Conservation (phyloP, 2,888 invertebrate genomes). For the Archaeoteleia sp. region DNA sequence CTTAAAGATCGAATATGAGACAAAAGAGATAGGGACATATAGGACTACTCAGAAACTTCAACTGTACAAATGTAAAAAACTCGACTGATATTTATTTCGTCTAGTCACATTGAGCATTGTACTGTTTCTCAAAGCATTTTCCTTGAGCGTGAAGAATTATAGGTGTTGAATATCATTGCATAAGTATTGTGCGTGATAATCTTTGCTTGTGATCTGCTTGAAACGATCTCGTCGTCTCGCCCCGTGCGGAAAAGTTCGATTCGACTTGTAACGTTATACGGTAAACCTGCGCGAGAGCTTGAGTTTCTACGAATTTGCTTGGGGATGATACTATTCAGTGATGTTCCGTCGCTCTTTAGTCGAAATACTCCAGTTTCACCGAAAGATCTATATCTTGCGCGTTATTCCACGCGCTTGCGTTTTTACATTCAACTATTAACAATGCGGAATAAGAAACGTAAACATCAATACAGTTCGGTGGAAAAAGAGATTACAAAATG, state of each 20-base stretch:
- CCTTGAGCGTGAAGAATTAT: conserved; percentile 9
- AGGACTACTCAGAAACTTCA: too few relatives aligned
- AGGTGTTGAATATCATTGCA: conserved; percentile 24
- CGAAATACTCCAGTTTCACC: conserved; percentile 6
- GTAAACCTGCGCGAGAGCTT: conserved; percentile 31
- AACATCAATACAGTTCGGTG: too few relatives aligned
- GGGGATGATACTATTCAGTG: conserved; percentile 33
- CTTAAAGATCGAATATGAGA: too few relatives aligned
- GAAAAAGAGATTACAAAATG: too few relatives aligned
- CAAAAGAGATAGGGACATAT: too few relatives aligned
- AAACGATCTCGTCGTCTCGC: conserved; percentile 16
- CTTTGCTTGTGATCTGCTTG: conserved; percentile 19
- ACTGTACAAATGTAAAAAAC: not conserved
- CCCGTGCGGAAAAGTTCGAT: conserved; percentile 28
- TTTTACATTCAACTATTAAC: not conserved
- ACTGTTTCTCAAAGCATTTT: conserved; percentile 4
- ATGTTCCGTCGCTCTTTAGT: conserved; percentile 23
- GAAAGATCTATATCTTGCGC: conserved; percentile 1
- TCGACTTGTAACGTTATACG: conserved; percentile 34
- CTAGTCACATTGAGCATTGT: not conserved
- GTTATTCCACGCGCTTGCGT: not conserved
- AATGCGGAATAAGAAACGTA: not conserved
- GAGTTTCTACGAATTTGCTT: conserved; percentile 34
- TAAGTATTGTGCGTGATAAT: conserved; percentile 18
- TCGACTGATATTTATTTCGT: too few relatives aligned